phyloP scores from a whole-genome alignment of 2,113 vertebrate genomes.

The Natator depressus region DNA sequence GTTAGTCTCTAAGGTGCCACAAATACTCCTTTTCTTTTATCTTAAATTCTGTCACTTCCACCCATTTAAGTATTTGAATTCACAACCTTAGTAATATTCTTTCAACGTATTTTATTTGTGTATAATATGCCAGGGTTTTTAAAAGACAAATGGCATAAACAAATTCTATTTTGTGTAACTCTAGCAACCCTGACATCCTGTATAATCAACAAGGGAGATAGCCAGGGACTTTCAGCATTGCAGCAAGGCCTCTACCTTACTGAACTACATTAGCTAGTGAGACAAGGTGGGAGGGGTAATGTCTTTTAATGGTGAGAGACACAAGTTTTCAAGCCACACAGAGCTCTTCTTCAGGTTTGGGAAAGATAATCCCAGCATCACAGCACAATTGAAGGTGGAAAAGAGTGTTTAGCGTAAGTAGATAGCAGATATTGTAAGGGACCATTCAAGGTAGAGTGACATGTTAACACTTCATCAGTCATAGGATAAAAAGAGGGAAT shows the following conservation, averaged over 20 bases:
- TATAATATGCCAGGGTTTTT: background rate
- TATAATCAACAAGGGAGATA: fast-evolving
- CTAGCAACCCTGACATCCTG: background rate
- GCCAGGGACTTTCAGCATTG: background rate
- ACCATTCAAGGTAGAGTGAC: too few species aligned
- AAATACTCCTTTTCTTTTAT: too few species aligned
- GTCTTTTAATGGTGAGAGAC: background rate
- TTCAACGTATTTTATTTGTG: background rate
- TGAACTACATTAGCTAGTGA: background rate
- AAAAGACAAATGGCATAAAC: background rate
- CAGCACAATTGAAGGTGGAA: too few species aligned
- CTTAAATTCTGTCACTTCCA: too few species aligned
- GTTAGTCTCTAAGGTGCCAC: too few species aligned
- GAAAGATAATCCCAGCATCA: background rate
- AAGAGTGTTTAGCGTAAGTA: too few species aligned
- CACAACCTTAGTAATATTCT: background rate
- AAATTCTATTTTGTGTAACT: too few species aligned
- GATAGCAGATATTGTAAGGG: too few species aligned
- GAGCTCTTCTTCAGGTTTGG: fast-evolving
- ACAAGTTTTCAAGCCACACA: background rate
- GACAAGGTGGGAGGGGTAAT: too few species aligned
- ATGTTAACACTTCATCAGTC: too few species aligned
- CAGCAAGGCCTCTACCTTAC: fast-evolving
- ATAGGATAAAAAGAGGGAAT: too few species aligned
- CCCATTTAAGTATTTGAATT: too few species aligned